phyloP scores from a whole-genome alignment of 1,140 invertebrate species.

The Psix sp. region DNA sequence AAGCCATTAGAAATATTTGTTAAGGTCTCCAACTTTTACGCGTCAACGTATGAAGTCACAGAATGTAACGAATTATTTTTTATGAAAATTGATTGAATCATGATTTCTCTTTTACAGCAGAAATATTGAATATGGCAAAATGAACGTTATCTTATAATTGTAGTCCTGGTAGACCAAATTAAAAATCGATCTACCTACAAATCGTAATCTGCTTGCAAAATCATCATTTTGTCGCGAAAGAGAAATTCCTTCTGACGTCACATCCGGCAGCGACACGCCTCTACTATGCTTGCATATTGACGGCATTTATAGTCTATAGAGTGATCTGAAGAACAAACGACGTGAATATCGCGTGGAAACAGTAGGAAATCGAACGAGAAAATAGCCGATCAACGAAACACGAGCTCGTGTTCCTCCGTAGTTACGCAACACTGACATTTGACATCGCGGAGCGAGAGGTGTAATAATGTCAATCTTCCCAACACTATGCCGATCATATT shows the following conservation, averaged over 20 bases:
- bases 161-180: conserved; percentile 4
- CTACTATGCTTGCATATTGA: conserved; percentile 27
- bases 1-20: no score
- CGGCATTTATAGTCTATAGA: conserved; percentile 1
- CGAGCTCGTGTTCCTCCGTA: conserved; percentile 6
- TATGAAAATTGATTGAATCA: no score
- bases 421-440: conserved; percentile 37
- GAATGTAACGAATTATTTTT: no score
- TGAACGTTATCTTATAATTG: not conserved
- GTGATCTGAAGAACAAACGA: conserved; percentile 42
- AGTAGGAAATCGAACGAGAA: conserved; percentile 55
- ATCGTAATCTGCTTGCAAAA: no score
- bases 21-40: no score
- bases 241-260: conserved; percentile 50
- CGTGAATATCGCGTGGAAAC: conserved; percentile 34
- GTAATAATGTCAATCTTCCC: conserved; percentile 20
- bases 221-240: conserved; percentile 24
- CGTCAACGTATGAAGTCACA: no score
- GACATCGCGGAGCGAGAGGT: conserved; percentile 18
- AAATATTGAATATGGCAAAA: no score
- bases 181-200: conserved; percentile 9
- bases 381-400: conserved; percentile 17
- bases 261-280: conserved; percentile 48
- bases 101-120: no score
- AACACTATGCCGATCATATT: conserved; percentile 7